Base-by-base conservation (phyloP, 1,140 invertebrate species). In the Drosophila kanapiae region DNA sequence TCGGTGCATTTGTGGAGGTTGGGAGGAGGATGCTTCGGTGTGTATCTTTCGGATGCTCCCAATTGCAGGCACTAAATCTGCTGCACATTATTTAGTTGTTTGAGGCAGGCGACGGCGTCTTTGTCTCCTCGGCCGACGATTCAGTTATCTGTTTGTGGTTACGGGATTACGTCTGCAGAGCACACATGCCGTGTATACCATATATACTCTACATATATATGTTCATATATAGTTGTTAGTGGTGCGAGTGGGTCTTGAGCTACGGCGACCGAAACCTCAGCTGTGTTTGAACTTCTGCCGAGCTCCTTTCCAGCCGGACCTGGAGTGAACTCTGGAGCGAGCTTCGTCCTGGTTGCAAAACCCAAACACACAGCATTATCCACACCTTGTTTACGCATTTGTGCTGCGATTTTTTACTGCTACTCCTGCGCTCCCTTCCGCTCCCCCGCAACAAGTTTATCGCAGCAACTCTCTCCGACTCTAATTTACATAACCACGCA, bases 401-500 rank as follows among this genome's bases (percentile, higher is more conserved):
- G 83, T 80, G 71, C 75, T 64, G 58, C 67, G 62, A 63, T 74
- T 83, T 65, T 70, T 74, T 48, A 45, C n/a, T n/a, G n/a, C n/a
- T n/a, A n/a, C n/a, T n/a, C n/a, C n/a, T 3, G 18, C 62, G 6
- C 35, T 18, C n/a, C 47, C 49, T 40, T 64, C 60, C 80, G 58
- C 77, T n/a, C n/a, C n/a, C n/a, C 81, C 84, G 78, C 77, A 75
- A 88, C 84, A 88, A 90, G 84, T 90, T 88, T 88, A 88, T 88
- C 84, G 80, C 80, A 67, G 68, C 68, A 49, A 64, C 82, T 83
- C 83, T 79, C 77, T 74, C 75, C 72, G 82, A 78, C 84, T 88
- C 84, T 84, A 88, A 88, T 88, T 88, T 88, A 88, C 84, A 88
- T 88, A 88, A 88, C 84, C 84, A 88, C 85, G 84, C 80, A 88